Percentiles rank a stretch among this genome's conserved stretches.
Evolutionary conservation across 2,113 vertebrate genomes (phyloP).

Genomic region (Oreocharis arfaki): DNA sequence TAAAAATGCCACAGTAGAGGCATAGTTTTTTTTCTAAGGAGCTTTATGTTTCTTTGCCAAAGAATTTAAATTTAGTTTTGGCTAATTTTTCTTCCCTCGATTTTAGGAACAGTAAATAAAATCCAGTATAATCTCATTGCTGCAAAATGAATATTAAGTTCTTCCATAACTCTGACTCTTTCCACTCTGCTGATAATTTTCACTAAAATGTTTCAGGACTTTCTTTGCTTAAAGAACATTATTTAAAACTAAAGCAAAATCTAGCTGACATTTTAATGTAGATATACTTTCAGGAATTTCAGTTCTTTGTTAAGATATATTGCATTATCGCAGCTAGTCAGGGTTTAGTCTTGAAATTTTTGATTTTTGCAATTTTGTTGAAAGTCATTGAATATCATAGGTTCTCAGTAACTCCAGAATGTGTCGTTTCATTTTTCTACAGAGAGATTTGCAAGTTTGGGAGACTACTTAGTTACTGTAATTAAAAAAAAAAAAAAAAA

Average conservation of each 20-base stretch:
- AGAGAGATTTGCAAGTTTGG: background rate
- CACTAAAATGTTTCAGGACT: background rate
- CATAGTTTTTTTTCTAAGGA: background rate
- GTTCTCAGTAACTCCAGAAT: background rate
- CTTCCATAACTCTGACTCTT: background rate
- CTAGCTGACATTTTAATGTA: background rate
- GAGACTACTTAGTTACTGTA: background rate
- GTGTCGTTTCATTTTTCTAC: background rate
- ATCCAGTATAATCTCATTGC: background rate
- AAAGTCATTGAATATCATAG: background rate
- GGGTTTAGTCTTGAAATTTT: background rate
- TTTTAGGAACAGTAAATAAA: slow-evolving; percentile 14
- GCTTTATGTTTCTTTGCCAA: background rate
- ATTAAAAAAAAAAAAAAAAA: background rate
- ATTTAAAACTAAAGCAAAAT: background rate
- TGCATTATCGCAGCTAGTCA: background rate
- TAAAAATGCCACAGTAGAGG: background rate
- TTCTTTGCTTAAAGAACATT: background rate
- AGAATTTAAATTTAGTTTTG: background rate
- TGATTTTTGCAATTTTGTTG: background rate
- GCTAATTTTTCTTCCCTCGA: background rate
- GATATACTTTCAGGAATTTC: background rate
- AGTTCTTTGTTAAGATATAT: background rate
- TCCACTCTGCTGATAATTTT: background rate
- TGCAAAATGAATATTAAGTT: slow-evolving; percentile 3